Conservation (phyloP, 2,888 invertebrate genomes). For the Hyles lineata region DNA sequence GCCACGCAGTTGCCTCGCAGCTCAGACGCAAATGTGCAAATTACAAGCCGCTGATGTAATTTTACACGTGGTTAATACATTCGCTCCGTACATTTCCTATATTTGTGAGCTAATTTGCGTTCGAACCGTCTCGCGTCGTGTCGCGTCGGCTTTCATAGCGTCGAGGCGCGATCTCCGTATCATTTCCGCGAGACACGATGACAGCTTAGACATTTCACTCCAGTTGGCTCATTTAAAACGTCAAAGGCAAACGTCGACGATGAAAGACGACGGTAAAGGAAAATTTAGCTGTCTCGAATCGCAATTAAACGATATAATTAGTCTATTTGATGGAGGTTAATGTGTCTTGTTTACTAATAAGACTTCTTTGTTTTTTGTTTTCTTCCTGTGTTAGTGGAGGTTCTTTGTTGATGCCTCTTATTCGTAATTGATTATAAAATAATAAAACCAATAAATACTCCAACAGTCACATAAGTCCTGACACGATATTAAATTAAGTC, state of each 20-base stretch:
- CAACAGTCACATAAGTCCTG: too few relatives aligned
- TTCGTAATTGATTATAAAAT: too few relatives aligned
- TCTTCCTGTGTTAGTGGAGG: too few relatives aligned
- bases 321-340: background rate
- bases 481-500: too few relatives aligned
- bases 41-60: slow-evolving; percentile 5
- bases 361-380: too few relatives aligned
- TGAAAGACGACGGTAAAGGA: slow-evolving; percentile 27
- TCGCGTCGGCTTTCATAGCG: slow-evolving; percentile 24
- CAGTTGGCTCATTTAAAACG: slow-evolving; percentile 46
- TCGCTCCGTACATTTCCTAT: slow-evolving; percentile 42
- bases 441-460: too few relatives aligned
- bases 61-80: slow-evolving; percentile 24
- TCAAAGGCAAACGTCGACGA: slow-evolving; percentile 38
- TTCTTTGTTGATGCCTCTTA: too few relatives aligned
- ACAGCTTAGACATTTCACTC: slow-evolving; percentile 39
- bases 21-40: background rate
- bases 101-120: slow-evolving; percentile 44
- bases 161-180: slow-evolving; percentile 37
- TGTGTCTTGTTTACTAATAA: background rate
- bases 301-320: slow-evolving; percentile 14
- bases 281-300: background rate
- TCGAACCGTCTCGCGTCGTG: too few relatives aligned
- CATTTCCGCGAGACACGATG: slow-evolving; percentile 47
- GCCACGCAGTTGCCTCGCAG: background rate